phyloP scores from a whole-genome alignment of 2,797 vertebrate genomes.

The Melanotaenia trifasciata region DNA sequence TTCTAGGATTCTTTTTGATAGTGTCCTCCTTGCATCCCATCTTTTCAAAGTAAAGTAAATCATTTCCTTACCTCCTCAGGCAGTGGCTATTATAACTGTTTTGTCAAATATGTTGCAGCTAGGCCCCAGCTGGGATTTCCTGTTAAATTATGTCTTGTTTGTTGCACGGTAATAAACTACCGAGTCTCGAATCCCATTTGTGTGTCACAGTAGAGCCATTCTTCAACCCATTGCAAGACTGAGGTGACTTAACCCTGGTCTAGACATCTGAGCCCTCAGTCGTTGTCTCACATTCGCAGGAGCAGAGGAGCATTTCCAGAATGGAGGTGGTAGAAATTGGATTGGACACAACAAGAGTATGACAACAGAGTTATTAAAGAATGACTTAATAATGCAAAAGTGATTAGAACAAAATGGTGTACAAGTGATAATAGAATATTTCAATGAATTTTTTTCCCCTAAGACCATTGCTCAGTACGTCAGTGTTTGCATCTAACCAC shows the following conservation, averaged over 20 bases:
- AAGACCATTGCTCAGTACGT: background rate
- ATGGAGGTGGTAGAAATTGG: slow-evolving; percentile 4
- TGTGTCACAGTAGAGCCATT: slow-evolving; percentile 11
- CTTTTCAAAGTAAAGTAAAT: slow-evolving; percentile 25
- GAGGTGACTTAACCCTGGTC: slow-evolving; percentile 23
- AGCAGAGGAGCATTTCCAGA: slow-evolving; percentile 3
- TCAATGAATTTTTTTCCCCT: no score
- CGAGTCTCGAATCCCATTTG: slow-evolving; percentile 4
- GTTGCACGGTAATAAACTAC: slow-evolving; percentile 1
- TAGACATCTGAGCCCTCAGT: background rate
- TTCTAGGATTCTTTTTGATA: slow-evolving; percentile 39
- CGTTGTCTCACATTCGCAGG: background rate
- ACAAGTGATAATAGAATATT: slow-evolving; percentile 6
- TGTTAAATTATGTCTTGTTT: slow-evolving; percentile 30
- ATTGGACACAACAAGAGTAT: background rate
- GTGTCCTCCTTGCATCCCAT: slow-evolving; percentile 1
- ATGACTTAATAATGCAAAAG: background rate
- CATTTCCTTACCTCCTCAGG: slow-evolving; percentile 16
- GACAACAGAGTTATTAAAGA: slow-evolving; percentile 9
- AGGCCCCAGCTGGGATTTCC: slow-evolving; percentile 15
- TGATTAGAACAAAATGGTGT: background rate
- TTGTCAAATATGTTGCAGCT: slow-evolving; percentile 11
- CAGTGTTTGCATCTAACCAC: background rate
- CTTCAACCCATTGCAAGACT: slow-evolving; percentile 13
- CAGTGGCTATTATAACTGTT: slow-evolving; percentile 7